A percentile compares a stretch with the other conserved stretches of the same genome.
Evolutionary conservation across 2,113 vertebrate genomes (phyloP).

Genomic region (Heterochromis multidens): DNA sequence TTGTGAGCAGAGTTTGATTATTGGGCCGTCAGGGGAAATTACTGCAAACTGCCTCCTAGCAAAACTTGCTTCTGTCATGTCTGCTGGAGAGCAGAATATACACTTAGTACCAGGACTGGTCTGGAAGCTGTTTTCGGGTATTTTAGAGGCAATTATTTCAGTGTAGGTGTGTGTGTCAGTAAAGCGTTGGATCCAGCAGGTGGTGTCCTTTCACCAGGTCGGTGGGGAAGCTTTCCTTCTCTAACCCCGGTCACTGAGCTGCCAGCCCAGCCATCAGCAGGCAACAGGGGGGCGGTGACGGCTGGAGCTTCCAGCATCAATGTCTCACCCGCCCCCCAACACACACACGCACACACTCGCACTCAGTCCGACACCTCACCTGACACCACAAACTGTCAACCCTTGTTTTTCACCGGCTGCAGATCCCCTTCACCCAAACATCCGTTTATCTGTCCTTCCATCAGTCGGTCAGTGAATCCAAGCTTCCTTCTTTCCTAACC

Average conservation of each 20-base stretch:
- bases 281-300: conserved; percentile 9
- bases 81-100: conserved; percentile 30
- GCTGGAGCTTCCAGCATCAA: neutral
- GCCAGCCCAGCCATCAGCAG: neutral
- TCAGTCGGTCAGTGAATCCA: conserved; percentile 16
- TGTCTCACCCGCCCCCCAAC: neutral
- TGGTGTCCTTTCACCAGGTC: conserved; percentile 88
- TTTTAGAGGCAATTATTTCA: neutral
- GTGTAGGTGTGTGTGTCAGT: conserved; percentile 52
- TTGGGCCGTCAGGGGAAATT: conserved; percentile 67
- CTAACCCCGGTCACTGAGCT: neutral
- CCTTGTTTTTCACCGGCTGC: neutral
- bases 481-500: conserved; percentile 2
- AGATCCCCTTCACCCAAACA: conserved; percentile 17
- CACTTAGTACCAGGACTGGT: neutral
- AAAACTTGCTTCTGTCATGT: conserved; percentile 50
- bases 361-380: neutral
- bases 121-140: conserved; percentile 15
- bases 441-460: conserved; percentile 12
- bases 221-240: conserved; percentile 65
- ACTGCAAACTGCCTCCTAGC: conserved; percentile 66
- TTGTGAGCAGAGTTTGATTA: conserved; percentile 61
- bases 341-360: too few species aligned
- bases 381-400: conserved; percentile 3
- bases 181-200: conserved; percentile 84